phyloP scores from a whole-genome alignment of 2,888 invertebrate genomes.

The Danaus chrysippus region DNA sequence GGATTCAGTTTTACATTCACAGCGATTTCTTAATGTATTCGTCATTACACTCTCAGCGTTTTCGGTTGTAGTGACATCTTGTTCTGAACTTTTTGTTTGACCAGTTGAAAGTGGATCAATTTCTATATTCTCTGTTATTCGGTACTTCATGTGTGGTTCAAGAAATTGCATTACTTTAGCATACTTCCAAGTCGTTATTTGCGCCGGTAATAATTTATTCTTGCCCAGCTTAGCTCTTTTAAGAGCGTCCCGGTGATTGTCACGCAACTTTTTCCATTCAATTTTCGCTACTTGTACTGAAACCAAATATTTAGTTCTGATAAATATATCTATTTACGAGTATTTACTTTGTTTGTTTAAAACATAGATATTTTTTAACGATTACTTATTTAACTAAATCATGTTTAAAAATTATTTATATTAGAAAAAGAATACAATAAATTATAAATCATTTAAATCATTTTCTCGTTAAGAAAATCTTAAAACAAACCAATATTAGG shows the following conservation, averaged over 20 bases:
- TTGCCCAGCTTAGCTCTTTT: slow-evolving; percentile 69
- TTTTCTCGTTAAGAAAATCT: too few relatives aligned
- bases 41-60: slow-evolving; percentile 27
- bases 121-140: slow-evolving; percentile 68
- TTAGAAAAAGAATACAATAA: too few relatives aligned
- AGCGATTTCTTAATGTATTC: slow-evolving; percentile 44
- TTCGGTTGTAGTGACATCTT: slow-evolving; percentile 54
- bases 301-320: slow-evolving; percentile 31
- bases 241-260: slow-evolving; percentile 67
- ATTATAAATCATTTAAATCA: too few relatives aligned
- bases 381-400: too few relatives aligned
- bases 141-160: slow-evolving; percentile 71
- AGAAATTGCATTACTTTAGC: slow-evolving; percentile 71
- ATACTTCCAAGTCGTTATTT: slow-evolving; percentile 72
- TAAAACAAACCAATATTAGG: too few relatives aligned
- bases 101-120: slow-evolving; percentile 45
- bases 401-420: too few relatives aligned
- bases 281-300: slow-evolving; percentile 62
- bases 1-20: slow-evolving; percentile 33
- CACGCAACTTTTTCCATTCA: slow-evolving; percentile 70
- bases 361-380: too few relatives aligned
- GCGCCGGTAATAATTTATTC: slow-evolving; percentile 66
- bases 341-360: too few relatives aligned
- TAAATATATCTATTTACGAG: neutral
- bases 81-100: slow-evolving; percentile 43